Percentiles rank a stretch among this genome's conserved stretches.
These are phyloP conservation scores for Ditula angustiorana DNA, from an alignment of 2,888 invertebrate genomes.

Conservation along the genomic window DNA sequence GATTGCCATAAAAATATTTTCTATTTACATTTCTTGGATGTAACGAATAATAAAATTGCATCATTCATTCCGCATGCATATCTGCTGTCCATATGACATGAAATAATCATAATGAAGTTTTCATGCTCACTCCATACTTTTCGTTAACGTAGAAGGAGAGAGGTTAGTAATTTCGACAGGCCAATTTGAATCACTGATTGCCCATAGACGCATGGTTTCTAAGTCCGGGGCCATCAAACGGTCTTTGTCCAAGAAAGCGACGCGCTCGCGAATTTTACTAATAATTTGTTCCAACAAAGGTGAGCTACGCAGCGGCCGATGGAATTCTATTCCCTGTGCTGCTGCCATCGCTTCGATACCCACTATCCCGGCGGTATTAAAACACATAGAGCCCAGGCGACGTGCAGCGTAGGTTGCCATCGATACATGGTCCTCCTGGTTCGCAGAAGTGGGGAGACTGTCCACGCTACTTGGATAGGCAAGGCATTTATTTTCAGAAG, in stretches of 20 bases:
- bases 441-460: slow-evolving; percentile 16
- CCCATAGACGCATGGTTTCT: slow-evolving; percentile 12
- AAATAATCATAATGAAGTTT: background rate
- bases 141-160: background rate
- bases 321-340: slow-evolving; percentile 13
- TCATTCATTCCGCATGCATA: background rate
- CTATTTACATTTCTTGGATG: background rate
- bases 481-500: slow-evolving; percentile 12
- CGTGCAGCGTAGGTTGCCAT: slow-evolving; percentile 17
- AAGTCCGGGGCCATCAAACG: slow-evolving; percentile 2
- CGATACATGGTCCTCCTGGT: slow-evolving; percentile 20
- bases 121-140: background rate
- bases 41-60: background rate
- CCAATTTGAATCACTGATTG: background rate
- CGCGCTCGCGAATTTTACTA: background rate
- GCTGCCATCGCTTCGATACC: slow-evolving; percentile 20
- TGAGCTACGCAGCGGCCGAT: background rate
- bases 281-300: background rate
- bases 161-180: background rate
- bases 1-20: slow-evolving; percentile 1
- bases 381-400: background rate
- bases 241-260: slow-evolving; percentile 10
- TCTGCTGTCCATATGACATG: background rate
- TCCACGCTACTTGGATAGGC: slow-evolving; percentile 11
- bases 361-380: background rate